Conservation (phyloP, 2,888 invertebrate genomes). For the Papilio gigon region DNA sequence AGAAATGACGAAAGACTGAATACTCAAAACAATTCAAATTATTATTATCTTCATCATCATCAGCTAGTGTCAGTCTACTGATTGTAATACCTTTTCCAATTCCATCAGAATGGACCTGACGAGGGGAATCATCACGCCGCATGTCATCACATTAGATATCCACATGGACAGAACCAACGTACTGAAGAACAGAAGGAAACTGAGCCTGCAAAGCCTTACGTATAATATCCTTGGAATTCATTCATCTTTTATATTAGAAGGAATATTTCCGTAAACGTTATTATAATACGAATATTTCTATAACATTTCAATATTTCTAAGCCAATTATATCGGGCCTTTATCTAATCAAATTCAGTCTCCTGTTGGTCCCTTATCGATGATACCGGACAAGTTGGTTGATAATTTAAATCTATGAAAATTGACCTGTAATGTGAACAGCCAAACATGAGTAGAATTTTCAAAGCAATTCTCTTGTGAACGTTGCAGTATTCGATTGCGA, state of each 20-base stretch:
- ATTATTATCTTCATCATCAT: too few relatives aligned
- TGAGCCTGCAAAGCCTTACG: too few relatives aligned
- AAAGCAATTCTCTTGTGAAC: slow-evolving; percentile 60
- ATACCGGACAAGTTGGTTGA: too few relatives aligned
- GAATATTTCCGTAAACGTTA: too few relatives aligned
- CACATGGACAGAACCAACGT: slow-evolving; percentile 67
- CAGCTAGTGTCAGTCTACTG: too few relatives aligned
- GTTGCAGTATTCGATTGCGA: slow-evolving; percentile 62
- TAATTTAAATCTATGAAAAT: neutral
- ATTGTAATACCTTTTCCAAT: slow-evolving; percentile 69
- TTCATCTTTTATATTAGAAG: too few relatives aligned
- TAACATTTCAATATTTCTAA: too few relatives aligned
- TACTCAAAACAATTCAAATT: neutral
- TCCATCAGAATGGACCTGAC: slow-evolving; percentile 64
- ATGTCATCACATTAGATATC: slow-evolving; percentile 62
- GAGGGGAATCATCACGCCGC: slow-evolving; percentile 70
- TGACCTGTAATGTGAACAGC: slow-evolving; percentile 72
- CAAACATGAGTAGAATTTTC: slow-evolving; percentile 62
- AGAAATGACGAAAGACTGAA: neutral
- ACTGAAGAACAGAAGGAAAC: slow-evolving; percentile 65
- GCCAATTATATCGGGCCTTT: too few relatives aligned
- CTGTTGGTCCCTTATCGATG: too few relatives aligned
- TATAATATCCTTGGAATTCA: too few relatives aligned
- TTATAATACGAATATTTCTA: too few relatives aligned
- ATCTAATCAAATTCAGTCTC: neutral